A percentile compares a stretch with the other conserved stretches of the same genome.
These are phyloP conservation scores for Melieria omissa DNA, from an alignment of 2,888 invertebrate genomes.

Conservation along the genomic window DNA sequence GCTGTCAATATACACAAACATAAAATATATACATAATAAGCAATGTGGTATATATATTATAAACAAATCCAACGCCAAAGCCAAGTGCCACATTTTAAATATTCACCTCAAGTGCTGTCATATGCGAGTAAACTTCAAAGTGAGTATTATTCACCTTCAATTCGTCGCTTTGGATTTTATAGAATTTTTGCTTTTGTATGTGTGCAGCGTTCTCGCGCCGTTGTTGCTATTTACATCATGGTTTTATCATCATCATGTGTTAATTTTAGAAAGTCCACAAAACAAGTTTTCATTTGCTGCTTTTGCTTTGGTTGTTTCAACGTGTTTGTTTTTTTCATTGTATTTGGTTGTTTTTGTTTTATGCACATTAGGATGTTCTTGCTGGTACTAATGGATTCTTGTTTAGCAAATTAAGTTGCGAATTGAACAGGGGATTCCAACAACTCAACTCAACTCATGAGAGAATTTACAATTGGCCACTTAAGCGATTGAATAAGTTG, in stretches of 20 bases:
- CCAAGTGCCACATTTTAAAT: too few relatives aligned
- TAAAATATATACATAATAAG: too few relatives aligned
- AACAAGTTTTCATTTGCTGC: not conserved
- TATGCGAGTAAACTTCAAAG: not conserved
- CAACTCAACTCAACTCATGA: not conserved
- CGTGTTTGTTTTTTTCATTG: not conserved
- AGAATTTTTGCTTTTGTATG: not conserved
- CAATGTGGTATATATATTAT: too few relatives aligned
- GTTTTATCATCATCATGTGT: not conserved
- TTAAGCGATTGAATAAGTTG: not conserved
- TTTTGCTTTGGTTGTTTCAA: not conserved
- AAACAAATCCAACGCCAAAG: too few relatives aligned
- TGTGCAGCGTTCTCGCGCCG: not conserved
- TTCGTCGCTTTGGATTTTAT: not conserved
- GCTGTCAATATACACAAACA: too few relatives aligned
- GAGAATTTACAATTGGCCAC: not conserved
- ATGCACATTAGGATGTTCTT: not conserved
- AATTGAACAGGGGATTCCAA: not conserved
- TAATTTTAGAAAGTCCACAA: not conserved
- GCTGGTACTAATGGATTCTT: not conserved
- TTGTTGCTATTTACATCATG: not conserved
- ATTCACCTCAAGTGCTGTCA: not conserved
- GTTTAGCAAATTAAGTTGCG: not conserved
- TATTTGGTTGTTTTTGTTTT: too few relatives aligned
- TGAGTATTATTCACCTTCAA: not conserved